Evolutionary conservation across 1,140 invertebrate genomes (phyloP), one percentile per base, ranked within the genome.

Genomic region (Hermatobates lingyangjiaoensis): DNA sequence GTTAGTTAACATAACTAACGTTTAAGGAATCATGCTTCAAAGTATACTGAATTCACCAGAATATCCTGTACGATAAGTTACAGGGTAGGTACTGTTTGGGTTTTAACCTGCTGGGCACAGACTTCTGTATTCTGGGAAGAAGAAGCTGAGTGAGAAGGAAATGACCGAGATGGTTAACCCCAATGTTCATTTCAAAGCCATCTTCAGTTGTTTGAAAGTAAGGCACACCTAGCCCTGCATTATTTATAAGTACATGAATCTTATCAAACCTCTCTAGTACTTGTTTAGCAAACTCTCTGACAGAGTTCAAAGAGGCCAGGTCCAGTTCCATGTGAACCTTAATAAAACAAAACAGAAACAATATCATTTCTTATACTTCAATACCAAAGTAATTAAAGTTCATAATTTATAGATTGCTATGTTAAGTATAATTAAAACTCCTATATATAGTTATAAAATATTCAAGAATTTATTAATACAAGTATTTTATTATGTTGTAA

Each of bases 121-220:
- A 72, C 44, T 71, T 65, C 63, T 73, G 78, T 10, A 91, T 63
- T 20, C 71, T 64, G 14, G 83, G 77, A 27, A 86, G 58, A 10
- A 93, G 67, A 18, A 87, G 68, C 63, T 82, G 76, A 1, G 85
- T 91, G 1, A 93, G 65, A n/a, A 88, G 66, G 62, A 89, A 91
- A 61, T 89, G 87, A 15, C 81, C 82, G 34, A 87, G 68, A 60
- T 87, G 79, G 68, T 87, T 87, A 0, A 82, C 76, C 14, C 79
- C 82, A 64, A 87, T 77, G 64, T 87, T 80, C 42, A 79, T 76
- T 67, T 93, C 88, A 67, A 84, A 85, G 0, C 83, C 84, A 67
- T 92, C 87, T 58, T 74, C 67, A 1, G 85, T 90, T 45, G 65
- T 64, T 1, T 63, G 57, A n/a, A 68, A 60, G 46, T 68, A 57